Conservation (phyloP, 2,797 vertebrate species). For the Lycodopsis pacificus region DNA sequence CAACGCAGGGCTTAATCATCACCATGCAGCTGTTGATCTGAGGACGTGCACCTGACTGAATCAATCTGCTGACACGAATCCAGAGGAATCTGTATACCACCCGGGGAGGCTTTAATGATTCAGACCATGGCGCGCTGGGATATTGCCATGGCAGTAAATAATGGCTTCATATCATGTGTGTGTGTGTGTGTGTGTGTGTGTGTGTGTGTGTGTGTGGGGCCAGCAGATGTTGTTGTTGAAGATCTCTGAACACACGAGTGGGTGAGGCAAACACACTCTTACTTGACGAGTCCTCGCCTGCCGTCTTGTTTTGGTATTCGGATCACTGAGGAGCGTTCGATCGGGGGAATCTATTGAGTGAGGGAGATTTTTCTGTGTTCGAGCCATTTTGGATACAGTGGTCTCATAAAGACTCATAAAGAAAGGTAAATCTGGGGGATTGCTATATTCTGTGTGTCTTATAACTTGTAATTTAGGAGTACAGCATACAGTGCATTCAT, state of each 20-base stretch:
- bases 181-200: background rate
- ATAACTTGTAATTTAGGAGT: background rate
- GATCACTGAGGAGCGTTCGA: background rate
- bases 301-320: background rate
- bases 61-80: conserved; percentile 21
- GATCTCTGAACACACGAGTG: conserved; percentile 45
- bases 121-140: conserved; percentile 9
- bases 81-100: conserved; percentile 23
- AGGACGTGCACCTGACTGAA: conserved; percentile 3
- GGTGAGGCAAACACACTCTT: conserved; percentile 26
- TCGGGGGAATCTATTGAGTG: background rate
- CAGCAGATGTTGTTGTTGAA: conserved; percentile 57
- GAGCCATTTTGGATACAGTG: background rate
- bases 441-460: background rate
- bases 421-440: too few relatives aligned
- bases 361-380: background rate
- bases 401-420: background rate
- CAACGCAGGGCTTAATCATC: conserved; percentile 9
- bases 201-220: conserved; percentile 1
- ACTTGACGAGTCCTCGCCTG: background rate
- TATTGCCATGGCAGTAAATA: conserved; percentile 13
- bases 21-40: conserved; percentile 33
- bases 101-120: conserved; percentile 27
- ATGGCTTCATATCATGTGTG: conserved; percentile 19
- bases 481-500: background rate